Percentiles rank a stretch among this genome's conserved stretches.
phyloP scores from a whole-genome alignment of 1,140 invertebrate species.

The Drosophila aff. region DNA sequence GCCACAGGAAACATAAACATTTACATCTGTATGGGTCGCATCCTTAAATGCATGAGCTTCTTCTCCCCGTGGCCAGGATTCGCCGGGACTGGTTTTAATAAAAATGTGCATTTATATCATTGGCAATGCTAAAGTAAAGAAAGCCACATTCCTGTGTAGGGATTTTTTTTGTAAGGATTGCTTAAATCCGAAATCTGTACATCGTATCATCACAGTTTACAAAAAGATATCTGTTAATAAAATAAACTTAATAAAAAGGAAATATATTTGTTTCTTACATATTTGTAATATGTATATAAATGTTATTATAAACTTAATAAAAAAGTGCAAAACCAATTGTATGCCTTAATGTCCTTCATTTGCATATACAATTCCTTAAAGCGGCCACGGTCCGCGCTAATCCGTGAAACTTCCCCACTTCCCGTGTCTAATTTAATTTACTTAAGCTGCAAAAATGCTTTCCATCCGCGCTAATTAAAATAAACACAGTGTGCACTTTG shows the following conservation, averaged over 20 bases:
- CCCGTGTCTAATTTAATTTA: constrained; percentile 52
- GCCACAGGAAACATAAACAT: constrained; percentile 75
- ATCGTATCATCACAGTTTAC: too few species aligned
- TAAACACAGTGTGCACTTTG: constrained; percentile 76
- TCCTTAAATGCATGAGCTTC: constrained; percentile 50
- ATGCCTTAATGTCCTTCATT: constrained; percentile 32
- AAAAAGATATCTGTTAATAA: too few species aligned
- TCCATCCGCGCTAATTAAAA: constrained; percentile 69
- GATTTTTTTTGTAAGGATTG: neutral
- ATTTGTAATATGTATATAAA: too few species aligned
- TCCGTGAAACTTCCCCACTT: neutral
- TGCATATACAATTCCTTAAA: constrained; percentile 45
- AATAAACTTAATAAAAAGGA: too few species aligned
- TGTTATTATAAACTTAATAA: too few species aligned
- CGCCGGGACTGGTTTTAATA: constrained; percentile 25
- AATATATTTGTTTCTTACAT: too few species aligned
- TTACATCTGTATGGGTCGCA: constrained; percentile 71
- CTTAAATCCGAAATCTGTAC: neutral
- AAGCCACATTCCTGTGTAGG: neutral
- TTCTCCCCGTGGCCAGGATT: constrained; percentile 8
- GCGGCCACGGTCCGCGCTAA: constrained; percentile 9
- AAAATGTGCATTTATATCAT: constrained; percentile 46
- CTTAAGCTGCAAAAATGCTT: constrained; percentile 37
- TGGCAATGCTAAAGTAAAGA: neutral
- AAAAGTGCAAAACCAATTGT: neutral